These are phyloP conservation scores for Apamea monoglypha DNA, from an alignment of 2,888 invertebrate species.

Conservation along the genomic window DNA sequence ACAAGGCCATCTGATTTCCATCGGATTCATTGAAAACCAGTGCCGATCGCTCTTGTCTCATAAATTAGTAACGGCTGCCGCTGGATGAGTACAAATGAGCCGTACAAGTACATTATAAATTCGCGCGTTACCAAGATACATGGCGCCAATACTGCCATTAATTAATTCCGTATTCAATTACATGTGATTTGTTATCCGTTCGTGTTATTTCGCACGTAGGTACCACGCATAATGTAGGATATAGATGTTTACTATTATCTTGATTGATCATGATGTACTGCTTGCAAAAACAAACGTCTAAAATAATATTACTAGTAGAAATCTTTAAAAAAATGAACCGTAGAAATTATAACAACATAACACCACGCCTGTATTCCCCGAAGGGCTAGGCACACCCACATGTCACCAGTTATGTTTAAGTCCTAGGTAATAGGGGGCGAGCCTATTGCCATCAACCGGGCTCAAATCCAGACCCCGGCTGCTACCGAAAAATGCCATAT, in stretches of 20 bases:
- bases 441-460: too few species aligned
- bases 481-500: too few species aligned
- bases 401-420: too few species aligned
- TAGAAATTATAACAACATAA: background rate
- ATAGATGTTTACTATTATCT: background rate
- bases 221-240: background rate
- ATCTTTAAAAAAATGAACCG: too few species aligned
- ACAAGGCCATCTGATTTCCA: conserved; percentile 51
- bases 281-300: background rate
- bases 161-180: conserved; percentile 58
- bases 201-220: conserved; percentile 22
- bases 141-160: conserved; percentile 51
- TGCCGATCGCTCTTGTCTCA: conserved; percentile 35
- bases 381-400: too few species aligned
- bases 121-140: conserved; percentile 33
- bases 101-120: conserved; percentile 49
- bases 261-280: background rate
- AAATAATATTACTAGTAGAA: background rate
- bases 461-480: too few species aligned
- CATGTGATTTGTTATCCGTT: conserved; percentile 28
- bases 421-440: too few species aligned
- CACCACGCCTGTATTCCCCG: too few species aligned
- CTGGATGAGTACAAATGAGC: conserved; percentile 55
- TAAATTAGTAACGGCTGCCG: conserved; percentile 34
- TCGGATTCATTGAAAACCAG: conserved; percentile 43